Base-by-base conservation (phyloP, 2,888 invertebrate genomes). In the Cyaniris semiargus region DNA sequence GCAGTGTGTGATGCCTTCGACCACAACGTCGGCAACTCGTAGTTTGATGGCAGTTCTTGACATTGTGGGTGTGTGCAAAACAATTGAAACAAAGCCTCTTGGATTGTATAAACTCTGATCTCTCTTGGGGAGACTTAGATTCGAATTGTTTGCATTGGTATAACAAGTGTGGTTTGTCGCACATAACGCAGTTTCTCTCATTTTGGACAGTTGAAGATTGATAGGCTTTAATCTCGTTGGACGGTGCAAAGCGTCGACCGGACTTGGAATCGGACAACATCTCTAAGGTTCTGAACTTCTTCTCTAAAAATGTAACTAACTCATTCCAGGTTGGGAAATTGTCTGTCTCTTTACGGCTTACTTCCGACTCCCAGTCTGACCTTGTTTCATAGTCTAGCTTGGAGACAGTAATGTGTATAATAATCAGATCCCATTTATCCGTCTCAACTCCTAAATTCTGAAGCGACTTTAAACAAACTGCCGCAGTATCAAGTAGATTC, bases 51-150 rank as follows among this genome's bases (percentile, higher is more conserved):
- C 70, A 70, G 6, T 34, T 27, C 18, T 66, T 66, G 4, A 66
- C 66, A 10, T 13, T 27, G 27, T 66, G 66, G 27, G 27, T 66
- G 13, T 21, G 66, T 66, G 66, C 8, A 66, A 66, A 66, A 23
- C 23, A 66, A 66, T 66, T 66, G n/a, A 76, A 76, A 21, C 58
- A 38, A 34, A 76, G 44, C 7, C 44, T 31, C 21, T 53, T 38
- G 48, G 71, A 44, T 34, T 71, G 31, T 53, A 48, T 13, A 15
- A n/a, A 23, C 27, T 27, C 13, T 23, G 60, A 38, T 66, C 23
- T 66, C 23, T 38, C 38, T 38, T 38, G 38, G 8, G 38, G 8
- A 38, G 38, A 38, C 38, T 38, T 38, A 8, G 38, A 38, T 38
- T 38, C 38, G 38, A 38, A 38, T 38, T 38, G 38, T 38, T 38